Evolutionary conservation across 2,888 invertebrate genomes (phyloP).

Genomic region (Seira sanloemensis): DNA sequence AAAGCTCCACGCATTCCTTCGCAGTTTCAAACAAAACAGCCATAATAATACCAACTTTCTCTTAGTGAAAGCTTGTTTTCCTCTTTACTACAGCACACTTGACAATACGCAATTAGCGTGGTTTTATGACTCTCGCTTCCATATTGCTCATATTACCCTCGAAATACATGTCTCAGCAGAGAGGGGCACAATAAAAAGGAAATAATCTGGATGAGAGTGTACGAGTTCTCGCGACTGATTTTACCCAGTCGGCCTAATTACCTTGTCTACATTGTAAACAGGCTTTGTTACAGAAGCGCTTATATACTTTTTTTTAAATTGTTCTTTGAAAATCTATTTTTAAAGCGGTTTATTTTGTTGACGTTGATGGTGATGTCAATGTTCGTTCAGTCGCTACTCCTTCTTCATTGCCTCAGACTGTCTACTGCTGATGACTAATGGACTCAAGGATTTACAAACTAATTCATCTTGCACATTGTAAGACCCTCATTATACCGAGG

Average conservation of each 20-base stretch:
- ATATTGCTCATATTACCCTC: not conserved
- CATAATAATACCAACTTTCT: not conserved
- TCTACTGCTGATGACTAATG: slow-evolving; percentile 45
- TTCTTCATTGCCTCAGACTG: not conserved
- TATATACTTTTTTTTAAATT: too few relatives aligned
- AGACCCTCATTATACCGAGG: too few relatives aligned
- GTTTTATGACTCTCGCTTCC: slow-evolving; percentile 8
- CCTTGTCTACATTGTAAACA: not conserved
- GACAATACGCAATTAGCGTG: not conserved
- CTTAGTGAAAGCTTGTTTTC: not conserved
- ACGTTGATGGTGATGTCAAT: not conserved
- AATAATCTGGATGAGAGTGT: not conserved
- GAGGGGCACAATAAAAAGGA: not conserved
- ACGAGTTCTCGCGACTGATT: not conserved
- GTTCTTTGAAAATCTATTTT: not conserved
- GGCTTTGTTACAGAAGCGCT: too few relatives aligned
- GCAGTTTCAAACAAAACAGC: not conserved
- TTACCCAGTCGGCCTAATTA: slow-evolving; percentile 17
- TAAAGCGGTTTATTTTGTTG: slow-evolving; percentile 4
- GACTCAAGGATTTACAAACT: slow-evolving; percentile 54
- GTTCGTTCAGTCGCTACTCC: not conserved
- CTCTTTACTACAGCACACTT: not conserved
- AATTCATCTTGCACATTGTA: slow-evolving; percentile 47
- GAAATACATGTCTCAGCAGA: too few relatives aligned
- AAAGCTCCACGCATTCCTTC: not conserved